Base-by-base conservation (phyloP, 2,797 vertebrate species). In the Enteromius radiatus region DNA sequence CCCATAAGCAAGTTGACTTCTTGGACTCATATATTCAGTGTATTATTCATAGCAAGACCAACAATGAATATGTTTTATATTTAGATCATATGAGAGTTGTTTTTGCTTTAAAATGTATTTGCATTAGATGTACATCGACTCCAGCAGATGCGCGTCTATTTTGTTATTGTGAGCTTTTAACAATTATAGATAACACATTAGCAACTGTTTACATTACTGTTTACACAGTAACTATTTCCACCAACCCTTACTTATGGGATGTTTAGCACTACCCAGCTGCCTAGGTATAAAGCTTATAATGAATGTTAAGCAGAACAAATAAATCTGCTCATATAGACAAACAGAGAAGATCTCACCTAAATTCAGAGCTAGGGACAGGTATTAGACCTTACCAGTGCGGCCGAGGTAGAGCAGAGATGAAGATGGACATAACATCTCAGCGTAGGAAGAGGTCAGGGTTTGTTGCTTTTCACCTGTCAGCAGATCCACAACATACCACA, bases 401-500 rank as follows among this genome's bases (percentile, higher is more conserved):
- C 97, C 98, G 79, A 99, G 95, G 83, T 99, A 99, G 31, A 99
- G 95, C 49, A 99, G 95, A 11, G 98, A 97, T 1, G 98, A 93
- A 2, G 98, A 99, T 0, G 98, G 97, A 78, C 97, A 99, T 38
- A 98, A 91, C 89, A 96, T 97, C 90, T 99, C 97, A 17, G 97
- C 96, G 76, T 97, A 98, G 23, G 98, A 95, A 0, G 98, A 98
- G 0, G 97, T 98, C 90, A 99, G 90, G 0, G 98, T 99, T 84
- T 99, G 97, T 89, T 99, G 97, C 79, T 99, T 99, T 93, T 99
- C 97, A 3, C 98, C 98, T 0, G 98, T 99, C 91, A 97, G 86
- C 74, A 98, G 94, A 91, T 99, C 98, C 28, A 99, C 94, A 82
- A 98, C 97, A 0, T 98, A 97, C 98, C 98, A 99, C 85, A 98